These are phyloP conservation scores for Harpagoxenus sublaevis DNA, from an alignment of 2,888 invertebrate genomes.

Conservation along the genomic window DNA sequence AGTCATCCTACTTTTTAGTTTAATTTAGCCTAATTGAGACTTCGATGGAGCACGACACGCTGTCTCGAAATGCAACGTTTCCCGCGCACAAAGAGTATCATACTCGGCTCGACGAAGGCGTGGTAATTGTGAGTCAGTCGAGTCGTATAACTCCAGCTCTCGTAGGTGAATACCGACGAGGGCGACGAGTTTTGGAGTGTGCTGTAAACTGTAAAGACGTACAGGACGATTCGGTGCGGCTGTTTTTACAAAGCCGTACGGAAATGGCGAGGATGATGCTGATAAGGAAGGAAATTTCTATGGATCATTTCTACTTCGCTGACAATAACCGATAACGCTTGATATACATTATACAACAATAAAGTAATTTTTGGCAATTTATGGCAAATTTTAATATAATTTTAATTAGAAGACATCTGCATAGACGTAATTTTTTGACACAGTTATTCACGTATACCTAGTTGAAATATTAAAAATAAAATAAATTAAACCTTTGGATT, in stretches of 20 bases:
- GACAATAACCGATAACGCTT: not conserved
- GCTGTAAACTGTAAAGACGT: not conserved
- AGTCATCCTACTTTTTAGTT: not conserved
- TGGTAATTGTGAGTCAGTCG: constrained; percentile 38
- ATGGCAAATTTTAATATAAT: not conserved
- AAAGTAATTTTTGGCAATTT: not conserved
- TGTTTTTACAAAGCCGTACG: not conserved
- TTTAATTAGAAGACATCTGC: not conserved
- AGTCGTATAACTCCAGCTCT: constrained; percentile 23
- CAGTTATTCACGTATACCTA: not conserved
- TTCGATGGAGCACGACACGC: not conserved
- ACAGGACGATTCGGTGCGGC: not conserved
- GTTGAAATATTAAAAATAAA: not conserved
- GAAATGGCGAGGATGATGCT: not conserved
- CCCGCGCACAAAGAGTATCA: constrained; percentile 31
- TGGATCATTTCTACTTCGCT: not conserved
- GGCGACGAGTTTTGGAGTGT: constrained; percentile 11
- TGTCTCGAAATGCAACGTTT: not conserved
- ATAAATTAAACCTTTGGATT: not conserved
- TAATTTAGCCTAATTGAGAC: constrained; percentile 9
- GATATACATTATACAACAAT: not conserved
- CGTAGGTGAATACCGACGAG: constrained; percentile 38
- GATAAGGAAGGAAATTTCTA: not conserved
- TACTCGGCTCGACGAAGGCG: constrained; percentile 33
- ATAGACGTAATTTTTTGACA: not conserved